Conservation (phyloP, 2,113 vertebrate species). For the Piprites chloris region DNA sequence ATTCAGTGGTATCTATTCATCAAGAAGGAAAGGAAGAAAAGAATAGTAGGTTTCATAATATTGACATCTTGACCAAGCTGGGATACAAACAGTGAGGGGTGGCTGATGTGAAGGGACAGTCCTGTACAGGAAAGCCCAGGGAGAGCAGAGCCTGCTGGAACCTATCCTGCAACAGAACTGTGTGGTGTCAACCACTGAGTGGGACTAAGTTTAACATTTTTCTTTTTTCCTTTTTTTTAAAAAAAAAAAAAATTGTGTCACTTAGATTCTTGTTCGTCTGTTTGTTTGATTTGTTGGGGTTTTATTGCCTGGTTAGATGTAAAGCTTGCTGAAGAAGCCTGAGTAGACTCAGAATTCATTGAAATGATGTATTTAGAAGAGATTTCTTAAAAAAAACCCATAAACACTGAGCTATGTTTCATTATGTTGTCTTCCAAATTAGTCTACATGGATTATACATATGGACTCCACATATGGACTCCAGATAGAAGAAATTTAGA, state of each 20-base stretch:
- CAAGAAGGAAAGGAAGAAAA: background rate
- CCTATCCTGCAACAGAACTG: background rate
- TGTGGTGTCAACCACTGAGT: rapidly evolving
- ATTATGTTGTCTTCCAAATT: background rate
- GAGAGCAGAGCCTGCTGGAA: no score
- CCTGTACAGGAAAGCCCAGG: background rate
- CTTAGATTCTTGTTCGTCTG: background rate
- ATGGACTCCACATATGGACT: background rate
- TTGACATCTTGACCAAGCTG: background rate
- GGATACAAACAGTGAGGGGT: background rate
- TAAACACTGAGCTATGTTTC: background rate
- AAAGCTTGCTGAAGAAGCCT: background rate
- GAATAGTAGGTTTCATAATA: background rate
- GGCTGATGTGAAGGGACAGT: background rate
- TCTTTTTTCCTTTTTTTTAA: no score
- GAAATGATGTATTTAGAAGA: background rate
- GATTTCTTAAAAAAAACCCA: background rate
- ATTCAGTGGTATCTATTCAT: background rate
- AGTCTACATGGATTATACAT: background rate
- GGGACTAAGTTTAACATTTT: background rate
- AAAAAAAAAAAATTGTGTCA: no score
- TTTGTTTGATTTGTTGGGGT: background rate
- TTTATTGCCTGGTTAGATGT: background rate
- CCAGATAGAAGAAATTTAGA: background rate
- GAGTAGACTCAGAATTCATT: background rate